A percentile compares a stretch with the other conserved stretches of the same genome.
These are phyloP conservation scores for Sisor rabdophorus DNA, from an alignment of 2,113 vertebrate species.

Conservation along the genomic window DNA sequence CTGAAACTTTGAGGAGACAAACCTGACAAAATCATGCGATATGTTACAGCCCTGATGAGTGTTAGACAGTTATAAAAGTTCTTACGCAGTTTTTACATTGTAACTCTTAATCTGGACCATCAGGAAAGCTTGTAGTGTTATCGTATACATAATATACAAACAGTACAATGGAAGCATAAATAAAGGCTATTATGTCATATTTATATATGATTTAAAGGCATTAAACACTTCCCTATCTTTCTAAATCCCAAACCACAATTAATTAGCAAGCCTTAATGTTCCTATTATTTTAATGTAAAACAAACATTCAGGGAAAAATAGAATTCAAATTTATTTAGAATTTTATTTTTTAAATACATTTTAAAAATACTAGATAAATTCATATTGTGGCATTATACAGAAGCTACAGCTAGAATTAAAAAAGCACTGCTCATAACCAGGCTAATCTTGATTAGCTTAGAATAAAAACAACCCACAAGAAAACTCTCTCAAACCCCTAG, in stretches of 20 bases:
- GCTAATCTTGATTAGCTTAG: conserved; percentile 43
- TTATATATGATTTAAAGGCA: background rate
- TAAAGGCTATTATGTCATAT: background rate
- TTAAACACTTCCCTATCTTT: background rate
- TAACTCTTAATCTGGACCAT: background rate
- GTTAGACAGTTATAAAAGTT: background rate
- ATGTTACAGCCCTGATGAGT: background rate
- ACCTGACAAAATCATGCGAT: background rate
- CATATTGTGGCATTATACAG: background rate
- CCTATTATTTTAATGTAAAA: background rate
- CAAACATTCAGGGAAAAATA: background rate
- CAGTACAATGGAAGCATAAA: background rate
- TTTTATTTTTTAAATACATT: too few species aligned
- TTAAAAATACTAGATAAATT: background rate
- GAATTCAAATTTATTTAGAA: background rate
- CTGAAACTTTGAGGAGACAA: conserved; percentile 33
- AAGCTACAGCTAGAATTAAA: background rate
- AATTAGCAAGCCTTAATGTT: background rate
- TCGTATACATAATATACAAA: background rate
- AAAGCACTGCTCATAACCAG: background rate
- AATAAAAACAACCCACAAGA: background rate
- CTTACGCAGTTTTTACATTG: background rate
- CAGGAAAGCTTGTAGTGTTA: background rate
- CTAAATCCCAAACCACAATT: background rate
- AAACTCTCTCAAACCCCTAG: background rate